These are phyloP conservation scores for Oreotragus oreotragus DNA, from an alignment of 2,113 vertebrate genomes.

Conservation along the genomic window DNA sequence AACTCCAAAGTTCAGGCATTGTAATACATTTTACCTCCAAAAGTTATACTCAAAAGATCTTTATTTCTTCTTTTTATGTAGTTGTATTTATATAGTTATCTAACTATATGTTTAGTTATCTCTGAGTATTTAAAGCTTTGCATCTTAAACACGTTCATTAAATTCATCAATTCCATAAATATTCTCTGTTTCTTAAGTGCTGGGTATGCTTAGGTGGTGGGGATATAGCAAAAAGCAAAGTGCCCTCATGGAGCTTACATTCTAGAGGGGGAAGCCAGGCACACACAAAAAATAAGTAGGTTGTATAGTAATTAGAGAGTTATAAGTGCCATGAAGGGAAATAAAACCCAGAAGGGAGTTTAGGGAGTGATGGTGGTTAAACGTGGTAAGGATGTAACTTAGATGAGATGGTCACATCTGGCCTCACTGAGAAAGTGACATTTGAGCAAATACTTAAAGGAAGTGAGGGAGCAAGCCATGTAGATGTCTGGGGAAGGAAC, in stretches of 20 bases:
- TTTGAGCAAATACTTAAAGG: not conserved
- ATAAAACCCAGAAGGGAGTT: not conserved
- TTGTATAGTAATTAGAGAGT: not conserved
- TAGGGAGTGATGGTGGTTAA: not conserved
- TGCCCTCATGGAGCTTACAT: not conserved
- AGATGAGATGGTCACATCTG: not conserved
- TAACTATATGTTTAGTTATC: not conserved
- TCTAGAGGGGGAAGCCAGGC: not conserved
- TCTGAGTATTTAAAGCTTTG: not conserved
- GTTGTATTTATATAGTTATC: not conserved
- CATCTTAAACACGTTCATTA: not conserved
- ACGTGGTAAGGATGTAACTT: not conserved
- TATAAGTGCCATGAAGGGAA: not conserved
- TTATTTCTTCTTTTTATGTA: constrained; percentile 23
- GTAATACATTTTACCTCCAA: not conserved
- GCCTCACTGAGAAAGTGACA: not conserved
- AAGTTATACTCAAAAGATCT: not conserved
- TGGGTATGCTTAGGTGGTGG: not conserved
- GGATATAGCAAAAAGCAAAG: not conserved
- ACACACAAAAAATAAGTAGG: not conserved
- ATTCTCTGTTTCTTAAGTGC: not conserved
- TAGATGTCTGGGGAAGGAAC: not conserved
- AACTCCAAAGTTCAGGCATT: not conserved
- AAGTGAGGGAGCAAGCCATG: not conserved
- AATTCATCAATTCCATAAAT: not conserved